A percentile compares a stretch with the other conserved stretches of the same genome.
Evolutionary conservation across 2,113 vertebrate species (phyloP).

Genomic region (Callaeas wilsoni): DNA sequence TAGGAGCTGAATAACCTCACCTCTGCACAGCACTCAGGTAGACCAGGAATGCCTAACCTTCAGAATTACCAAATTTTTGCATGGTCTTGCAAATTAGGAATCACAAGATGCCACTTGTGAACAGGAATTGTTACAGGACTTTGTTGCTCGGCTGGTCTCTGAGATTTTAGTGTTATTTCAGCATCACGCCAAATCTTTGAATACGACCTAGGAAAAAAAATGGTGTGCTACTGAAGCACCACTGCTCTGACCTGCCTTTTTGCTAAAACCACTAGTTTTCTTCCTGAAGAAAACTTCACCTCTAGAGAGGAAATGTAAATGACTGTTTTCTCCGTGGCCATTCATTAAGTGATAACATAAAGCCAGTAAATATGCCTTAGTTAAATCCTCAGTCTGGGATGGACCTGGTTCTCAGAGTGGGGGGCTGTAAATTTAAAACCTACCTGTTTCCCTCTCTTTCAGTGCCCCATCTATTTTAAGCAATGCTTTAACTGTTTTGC

Average conservation of each 20-base stretch:
- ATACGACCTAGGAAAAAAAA: not conserved
- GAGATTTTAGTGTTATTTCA: not conserved
- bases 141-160: not conserved
- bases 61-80: not conserved
- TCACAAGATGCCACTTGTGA: not conserved
- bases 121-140: not conserved
- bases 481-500: not conserved
- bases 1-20: not conserved
- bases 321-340: not conserved
- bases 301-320: not conserved
- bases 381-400: not conserved
- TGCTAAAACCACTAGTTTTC: not conserved
- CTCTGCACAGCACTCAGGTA: not conserved
- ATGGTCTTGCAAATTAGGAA: not conserved
- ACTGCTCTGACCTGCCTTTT: not conserved
- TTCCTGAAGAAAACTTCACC: not conserved
- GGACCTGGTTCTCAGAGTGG: not conserved
- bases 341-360: not conserved
- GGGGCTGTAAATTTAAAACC: not conserved
- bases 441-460: not conserved
- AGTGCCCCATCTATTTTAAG: not conserved
- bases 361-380: not conserved
- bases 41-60: not conserved
- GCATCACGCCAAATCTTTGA: not conserved
- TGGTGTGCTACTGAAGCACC: not conserved